These are phyloP conservation scores for Holotrichia oblita DNA, from an alignment of 1,140 invertebrate genomes.

Conservation along the genomic window DNA sequence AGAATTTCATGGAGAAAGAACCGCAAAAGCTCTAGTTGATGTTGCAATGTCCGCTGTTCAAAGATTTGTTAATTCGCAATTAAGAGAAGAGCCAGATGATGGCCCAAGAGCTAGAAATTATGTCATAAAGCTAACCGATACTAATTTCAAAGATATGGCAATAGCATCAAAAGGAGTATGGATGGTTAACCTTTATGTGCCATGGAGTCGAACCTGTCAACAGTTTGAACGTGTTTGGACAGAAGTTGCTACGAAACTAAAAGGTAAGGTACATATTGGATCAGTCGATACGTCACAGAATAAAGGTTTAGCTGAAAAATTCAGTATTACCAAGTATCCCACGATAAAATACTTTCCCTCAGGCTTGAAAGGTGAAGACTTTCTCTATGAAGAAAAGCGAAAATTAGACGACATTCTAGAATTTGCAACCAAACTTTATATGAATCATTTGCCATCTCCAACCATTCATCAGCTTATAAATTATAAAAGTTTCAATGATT, in stretches of 20 bases:
- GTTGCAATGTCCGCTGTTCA: conserved; percentile 75
- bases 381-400: conserved; percentile 89
- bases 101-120: neutral
- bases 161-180: conserved; percentile 89
- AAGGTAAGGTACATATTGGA: conserved; percentile 81
- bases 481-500: conserved; percentile 71
- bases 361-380: conserved; percentile 79
- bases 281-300: conserved; percentile 95
- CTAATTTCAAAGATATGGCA: conserved; percentile 91
- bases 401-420: conserved; percentile 87
- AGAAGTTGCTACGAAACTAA: conserved; percentile 77
- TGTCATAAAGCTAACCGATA: conserved; percentile 81
- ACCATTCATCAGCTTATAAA: conserved; percentile 70
- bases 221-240: conserved; percentile 93
- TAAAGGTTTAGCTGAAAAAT: conserved; percentile 76
- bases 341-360: conserved; percentile 94
- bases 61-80: conserved; percentile 71
- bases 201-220: conserved; percentile 95
- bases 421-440: conserved; percentile 85
- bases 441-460: conserved; percentile 86
- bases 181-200: conserved; percentile 96
- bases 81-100: conserved; percentile 67
- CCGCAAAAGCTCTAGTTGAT: conserved; percentile 84
- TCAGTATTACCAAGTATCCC: conserved; percentile 89
- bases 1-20: conserved; percentile 85